Conservation (phyloP, 2,888 invertebrate species). For the Zygothrica quintamaculata region DNA sequence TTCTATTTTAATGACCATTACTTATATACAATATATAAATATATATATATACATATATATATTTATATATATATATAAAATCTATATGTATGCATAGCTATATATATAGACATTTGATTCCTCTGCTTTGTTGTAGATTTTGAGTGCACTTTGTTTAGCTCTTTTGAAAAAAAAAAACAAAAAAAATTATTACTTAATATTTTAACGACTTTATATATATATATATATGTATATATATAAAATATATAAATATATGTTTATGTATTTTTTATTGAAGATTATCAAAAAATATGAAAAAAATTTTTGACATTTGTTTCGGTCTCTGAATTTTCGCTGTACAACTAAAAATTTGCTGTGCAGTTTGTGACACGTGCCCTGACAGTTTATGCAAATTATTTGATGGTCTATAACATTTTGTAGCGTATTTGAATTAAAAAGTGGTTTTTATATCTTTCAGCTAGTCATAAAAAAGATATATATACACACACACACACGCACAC, state of each 20-base stretch:
- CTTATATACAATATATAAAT: not conserved
- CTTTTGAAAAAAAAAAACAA: too few relatives aligned
- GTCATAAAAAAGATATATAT: constrained; percentile 36
- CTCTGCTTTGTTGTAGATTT: too few relatives aligned
- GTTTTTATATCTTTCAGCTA: constrained; percentile 40
- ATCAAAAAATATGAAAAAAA: too few relatives aligned
- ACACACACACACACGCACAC: constrained; percentile 4
- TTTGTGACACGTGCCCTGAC: constrained; percentile 42
- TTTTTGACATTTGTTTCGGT: constrained; percentile 9
- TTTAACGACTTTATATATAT: not conserved
- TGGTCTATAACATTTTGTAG: constrained; percentile 50
- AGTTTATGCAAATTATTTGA: constrained; percentile 60
- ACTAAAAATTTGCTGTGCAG: constrained; percentile 26
- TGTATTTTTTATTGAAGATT: constrained; percentile 10
- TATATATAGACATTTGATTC: not conserved
- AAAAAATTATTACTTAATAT: too few relatives aligned
- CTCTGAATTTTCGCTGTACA: not conserved
- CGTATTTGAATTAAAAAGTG: constrained; percentile 52
- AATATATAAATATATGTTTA: not conserved
- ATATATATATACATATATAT: not conserved
- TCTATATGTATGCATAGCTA: too few relatives aligned
- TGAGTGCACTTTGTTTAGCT: not conserved
- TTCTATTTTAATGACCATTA: constrained; percentile 29
- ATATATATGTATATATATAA: not conserved
- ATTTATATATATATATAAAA: too few relatives aligned